phyloP scores from a whole-genome alignment of 1,140 invertebrate species.

The Plectus sambesii region DNA sequence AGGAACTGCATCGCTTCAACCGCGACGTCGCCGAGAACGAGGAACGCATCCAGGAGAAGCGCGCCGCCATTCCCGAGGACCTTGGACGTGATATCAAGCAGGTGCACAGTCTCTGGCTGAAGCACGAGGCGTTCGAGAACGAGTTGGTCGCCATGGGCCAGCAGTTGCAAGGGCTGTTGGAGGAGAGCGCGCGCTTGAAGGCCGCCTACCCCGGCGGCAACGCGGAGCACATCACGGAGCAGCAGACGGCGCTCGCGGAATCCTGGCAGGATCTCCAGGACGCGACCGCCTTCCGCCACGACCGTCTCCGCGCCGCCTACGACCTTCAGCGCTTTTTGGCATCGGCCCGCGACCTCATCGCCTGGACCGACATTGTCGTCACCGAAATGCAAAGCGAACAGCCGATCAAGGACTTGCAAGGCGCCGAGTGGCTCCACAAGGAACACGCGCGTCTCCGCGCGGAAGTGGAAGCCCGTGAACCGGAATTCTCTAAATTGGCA shows the following conservation, averaged over 20 bases:
- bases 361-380: constrained; percentile 69
- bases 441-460: constrained; percentile 73
- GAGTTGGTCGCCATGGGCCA: constrained; percentile 83
- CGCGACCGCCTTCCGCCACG: constrained; percentile 62
- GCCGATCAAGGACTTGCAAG: constrained; percentile 69
- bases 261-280: constrained; percentile 78
- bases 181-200: constrained; percentile 76
- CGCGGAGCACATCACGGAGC: constrained; percentile 70
- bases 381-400: constrained; percentile 68
- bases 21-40: constrained; percentile 83
- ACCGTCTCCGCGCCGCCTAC: constrained; percentile 69
- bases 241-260: constrained; percentile 67
- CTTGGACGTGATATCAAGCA: constrained; percentile 75
- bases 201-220: constrained; percentile 80
- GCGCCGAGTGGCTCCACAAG: constrained; percentile 70
- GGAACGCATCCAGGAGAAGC: constrained; percentile 76
- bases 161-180: constrained; percentile 75
- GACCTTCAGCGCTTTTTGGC: constrained; percentile 77
- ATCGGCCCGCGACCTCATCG: constrained; percentile 64
- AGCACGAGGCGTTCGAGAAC: constrained; percentile 87
- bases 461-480: constrained; percentile 85
- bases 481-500: constrained; percentile 66
- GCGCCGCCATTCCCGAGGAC: constrained; percentile 67
- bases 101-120: constrained; percentile 65
- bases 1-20: constrained; percentile 90